Evolutionary conservation across 1,140 invertebrate species (phyloP).

Genomic region (Zelostemma sp.): DNA sequence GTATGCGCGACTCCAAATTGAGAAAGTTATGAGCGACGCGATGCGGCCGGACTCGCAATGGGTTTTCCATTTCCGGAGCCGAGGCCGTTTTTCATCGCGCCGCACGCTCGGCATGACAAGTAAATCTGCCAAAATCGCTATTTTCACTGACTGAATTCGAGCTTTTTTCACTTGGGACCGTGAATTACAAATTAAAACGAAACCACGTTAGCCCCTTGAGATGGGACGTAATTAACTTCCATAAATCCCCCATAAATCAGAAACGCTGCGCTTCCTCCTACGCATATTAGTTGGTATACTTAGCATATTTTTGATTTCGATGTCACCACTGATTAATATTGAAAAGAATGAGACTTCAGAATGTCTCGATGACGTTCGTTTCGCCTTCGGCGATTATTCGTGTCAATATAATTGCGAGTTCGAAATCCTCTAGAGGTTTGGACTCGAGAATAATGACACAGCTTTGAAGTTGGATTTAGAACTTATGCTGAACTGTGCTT

Average conservation of each 20-base stretch:
- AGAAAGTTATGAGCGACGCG: slow-evolving; percentile 29
- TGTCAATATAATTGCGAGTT: too few relatives aligned
- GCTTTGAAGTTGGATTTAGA: too few relatives aligned
- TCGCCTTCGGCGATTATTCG: too few relatives aligned
- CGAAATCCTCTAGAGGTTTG: too few relatives aligned
- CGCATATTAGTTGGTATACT: slow-evolving; percentile 26
- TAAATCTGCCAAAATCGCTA: background rate
- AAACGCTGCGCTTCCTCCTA: slow-evolving; percentile 34
- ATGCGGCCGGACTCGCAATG: slow-evolving; percentile 37
- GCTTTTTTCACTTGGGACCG: too few relatives aligned
- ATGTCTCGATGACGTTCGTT: too few relatives aligned
- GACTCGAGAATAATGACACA: too few relatives aligned
- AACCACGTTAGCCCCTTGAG: too few relatives aligned
- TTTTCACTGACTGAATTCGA: background rate
- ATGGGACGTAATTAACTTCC: too few relatives aligned
- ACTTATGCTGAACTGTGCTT: too few relatives aligned
- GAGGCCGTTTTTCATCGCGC: slow-evolving; percentile 43
- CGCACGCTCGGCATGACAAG: background rate
- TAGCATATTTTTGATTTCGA: slow-evolving; percentile 20
- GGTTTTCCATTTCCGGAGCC: slow-evolving; percentile 42
- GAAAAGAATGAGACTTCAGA: too few relatives aligned
- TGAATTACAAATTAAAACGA: too few relatives aligned
- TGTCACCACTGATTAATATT: slow-evolving; percentile 4
- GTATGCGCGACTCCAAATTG: slow-evolving; percentile 35
- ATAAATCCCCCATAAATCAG: slow-evolving; percentile 43